phyloP scores from a whole-genome alignment of 1,140 invertebrate species.

The Heliconius eleuchia region DNA sequence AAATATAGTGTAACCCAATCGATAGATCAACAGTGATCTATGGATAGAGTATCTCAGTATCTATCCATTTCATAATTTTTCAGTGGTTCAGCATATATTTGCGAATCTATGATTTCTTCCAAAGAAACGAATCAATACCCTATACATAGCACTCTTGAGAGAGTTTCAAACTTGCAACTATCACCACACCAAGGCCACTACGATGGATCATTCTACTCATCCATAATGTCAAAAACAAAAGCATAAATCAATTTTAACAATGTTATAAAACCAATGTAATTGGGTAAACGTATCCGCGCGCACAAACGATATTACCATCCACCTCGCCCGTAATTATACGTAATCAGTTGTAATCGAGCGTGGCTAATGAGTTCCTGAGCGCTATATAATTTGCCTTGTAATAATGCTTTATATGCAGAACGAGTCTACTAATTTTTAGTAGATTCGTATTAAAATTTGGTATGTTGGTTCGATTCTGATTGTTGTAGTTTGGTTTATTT shows the following conservation, averaged over 20 bases:
- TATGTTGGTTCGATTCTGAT: neutral
- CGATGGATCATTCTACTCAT: neutral
- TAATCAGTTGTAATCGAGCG: conserved; percentile 43
- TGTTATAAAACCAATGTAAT: conserved; percentile 36
- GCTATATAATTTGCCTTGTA: conserved; percentile 44
- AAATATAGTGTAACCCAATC: too few species aligned
- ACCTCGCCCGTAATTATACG: conserved; percentile 39
- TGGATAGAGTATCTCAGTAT: too few species aligned
- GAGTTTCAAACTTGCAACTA: neutral
- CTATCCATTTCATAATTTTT: too few species aligned
- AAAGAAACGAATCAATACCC: neutral
- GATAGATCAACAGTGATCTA: too few species aligned
- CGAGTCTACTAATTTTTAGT: neutral
- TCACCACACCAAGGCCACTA: neutral
- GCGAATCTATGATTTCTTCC: too few species aligned
- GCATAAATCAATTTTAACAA: conserved; percentile 28
- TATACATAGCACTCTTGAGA: too few species aligned
- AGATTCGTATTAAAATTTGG: neutral
- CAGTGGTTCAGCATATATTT: too few species aligned
- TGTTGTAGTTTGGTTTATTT: neutral
- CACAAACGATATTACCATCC: conserved; percentile 37
- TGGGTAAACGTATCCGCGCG: conserved; percentile 36
- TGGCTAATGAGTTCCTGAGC: conserved; percentile 44
- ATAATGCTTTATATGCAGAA: conserved; percentile 29
- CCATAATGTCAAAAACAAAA: neutral